phyloP scores from a whole-genome alignment of 2,797 vertebrate genomes.

The Trachops cirrhosus region DNA sequence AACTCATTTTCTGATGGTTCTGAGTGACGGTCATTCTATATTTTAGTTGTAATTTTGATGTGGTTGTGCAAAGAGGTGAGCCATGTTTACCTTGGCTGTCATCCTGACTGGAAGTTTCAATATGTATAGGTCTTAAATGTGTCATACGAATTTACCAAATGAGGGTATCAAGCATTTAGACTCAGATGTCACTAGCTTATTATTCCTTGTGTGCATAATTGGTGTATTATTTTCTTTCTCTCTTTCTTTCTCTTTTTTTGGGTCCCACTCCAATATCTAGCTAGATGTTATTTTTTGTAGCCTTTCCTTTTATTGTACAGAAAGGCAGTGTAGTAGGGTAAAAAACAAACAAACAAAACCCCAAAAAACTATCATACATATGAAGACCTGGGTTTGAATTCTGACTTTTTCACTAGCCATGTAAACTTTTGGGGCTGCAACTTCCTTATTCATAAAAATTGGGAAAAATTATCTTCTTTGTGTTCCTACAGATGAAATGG shows the following conservation, averaged over 20 bases:
- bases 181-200: background rate
- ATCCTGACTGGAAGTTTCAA: too few species aligned
- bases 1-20: too few species aligned
- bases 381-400: background rate
- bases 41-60: too few species aligned
- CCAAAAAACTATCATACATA: background rate
- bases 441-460: background rate
- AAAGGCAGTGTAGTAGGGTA: background rate
- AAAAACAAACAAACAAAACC: background rate
- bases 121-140: background rate
- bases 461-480: background rate
- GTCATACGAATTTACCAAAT: background rate
- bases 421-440: background rate
- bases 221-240: background rate
- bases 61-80: too few species aligned
- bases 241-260: background rate
- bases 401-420: background rate
- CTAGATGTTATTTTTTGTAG: constrained; percentile 18
- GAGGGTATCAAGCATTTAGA: background rate
- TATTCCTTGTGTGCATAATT: background rate
- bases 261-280: background rate
- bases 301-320: background rate
- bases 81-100: too few species aligned
- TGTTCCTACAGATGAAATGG: background rate
- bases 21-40: too few species aligned